Conservation (phyloP, 2,888 invertebrate species). For the Scelioninae gen. 1 region DNA sequence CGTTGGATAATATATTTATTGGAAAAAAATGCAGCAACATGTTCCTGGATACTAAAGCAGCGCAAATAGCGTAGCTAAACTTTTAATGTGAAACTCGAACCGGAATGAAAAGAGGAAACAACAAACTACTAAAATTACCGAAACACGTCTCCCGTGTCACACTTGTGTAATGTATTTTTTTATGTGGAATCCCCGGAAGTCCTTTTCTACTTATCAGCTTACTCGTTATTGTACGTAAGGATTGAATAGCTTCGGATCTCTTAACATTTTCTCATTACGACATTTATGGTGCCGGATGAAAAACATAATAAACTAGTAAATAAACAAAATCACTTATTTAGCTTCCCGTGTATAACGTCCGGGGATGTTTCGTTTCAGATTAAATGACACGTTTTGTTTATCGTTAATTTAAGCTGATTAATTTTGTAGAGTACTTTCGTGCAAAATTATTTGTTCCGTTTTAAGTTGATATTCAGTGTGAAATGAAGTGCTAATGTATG, state of each 20-base stretch:
- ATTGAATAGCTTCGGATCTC: constrained; percentile 27
- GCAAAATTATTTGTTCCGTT: no score
- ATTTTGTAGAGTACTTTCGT: no score
- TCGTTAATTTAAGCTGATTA: no score
- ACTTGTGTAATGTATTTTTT: constrained; percentile 49
- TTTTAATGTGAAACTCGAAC: constrained; percentile 23
- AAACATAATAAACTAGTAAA: no score
- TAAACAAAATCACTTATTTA: not conserved
- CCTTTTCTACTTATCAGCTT: constrained; percentile 60
- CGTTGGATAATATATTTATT: constrained; percentile 21
- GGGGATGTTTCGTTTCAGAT: no score
- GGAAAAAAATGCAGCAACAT: not conserved
- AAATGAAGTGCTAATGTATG: no score
- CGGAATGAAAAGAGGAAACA: not conserved
- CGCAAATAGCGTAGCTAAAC: constrained; percentile 14
- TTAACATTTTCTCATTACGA: constrained; percentile 25
- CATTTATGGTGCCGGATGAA: not conserved
- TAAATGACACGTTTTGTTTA: no score
- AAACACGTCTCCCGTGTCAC: constrained; percentile 52
- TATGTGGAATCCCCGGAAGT: constrained; percentile 44
- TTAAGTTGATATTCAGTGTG: no score
- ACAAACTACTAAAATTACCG: constrained; percentile 42
- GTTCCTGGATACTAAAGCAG: not conserved
- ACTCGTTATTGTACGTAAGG: constrained; percentile 42
- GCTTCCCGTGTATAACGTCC: not conserved